Percentiles rank a stretch among this genome's conserved stretches.
Conservation (phyloP, 2,797 vertebrate genomes). For the Adelosebastes latens region DNA sequence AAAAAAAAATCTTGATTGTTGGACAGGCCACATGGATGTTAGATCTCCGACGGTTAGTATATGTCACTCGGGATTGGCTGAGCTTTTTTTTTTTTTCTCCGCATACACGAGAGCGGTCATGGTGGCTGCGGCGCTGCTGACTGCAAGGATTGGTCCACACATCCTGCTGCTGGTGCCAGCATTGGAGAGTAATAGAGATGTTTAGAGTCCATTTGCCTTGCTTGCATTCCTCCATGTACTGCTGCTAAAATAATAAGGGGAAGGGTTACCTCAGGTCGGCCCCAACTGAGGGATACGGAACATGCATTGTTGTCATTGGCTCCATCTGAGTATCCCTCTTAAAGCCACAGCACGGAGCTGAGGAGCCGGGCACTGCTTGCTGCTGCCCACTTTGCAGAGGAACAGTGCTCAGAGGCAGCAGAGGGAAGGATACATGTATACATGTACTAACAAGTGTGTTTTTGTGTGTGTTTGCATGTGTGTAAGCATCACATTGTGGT, state of each 20-base stretch:
- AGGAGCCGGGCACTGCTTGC: slow-evolving; percentile 26
- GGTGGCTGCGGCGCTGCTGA: slow-evolving; percentile 30
- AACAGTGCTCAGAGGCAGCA: neutral
- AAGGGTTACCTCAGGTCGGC: slow-evolving; percentile 81
- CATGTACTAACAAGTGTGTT: slow-evolving; percentile 12
- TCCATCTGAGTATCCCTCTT: slow-evolving; percentile 70
- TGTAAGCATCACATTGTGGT: neutral
- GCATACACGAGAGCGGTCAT: slow-evolving; percentile 2
- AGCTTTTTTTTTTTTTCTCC: slow-evolving; percentile 18
- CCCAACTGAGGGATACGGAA: slow-evolving; percentile 71
- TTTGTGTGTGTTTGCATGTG: slow-evolving; percentile 11
- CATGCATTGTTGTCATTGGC: slow-evolving; percentile 81
- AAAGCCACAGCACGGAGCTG: slow-evolving; percentile 67
- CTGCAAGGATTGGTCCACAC: slow-evolving; percentile 53
- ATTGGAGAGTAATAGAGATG: slow-evolving; percentile 76
- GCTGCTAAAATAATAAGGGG: slow-evolving; percentile 84
- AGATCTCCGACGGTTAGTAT: neutral
- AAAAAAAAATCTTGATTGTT: neutral
- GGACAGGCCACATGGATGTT: neutral
- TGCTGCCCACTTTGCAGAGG: slow-evolving; percentile 32
- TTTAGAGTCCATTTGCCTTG: slow-evolving; percentile 76
- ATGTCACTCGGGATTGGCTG: slow-evolving; percentile 2
- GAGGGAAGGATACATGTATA: neutral
- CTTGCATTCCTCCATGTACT: slow-evolving; percentile 79
- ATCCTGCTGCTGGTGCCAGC: slow-evolving; percentile 61